Base-by-base conservation (phyloP, 2,113 vertebrate species). In the Athene cunicularia region DNA sequence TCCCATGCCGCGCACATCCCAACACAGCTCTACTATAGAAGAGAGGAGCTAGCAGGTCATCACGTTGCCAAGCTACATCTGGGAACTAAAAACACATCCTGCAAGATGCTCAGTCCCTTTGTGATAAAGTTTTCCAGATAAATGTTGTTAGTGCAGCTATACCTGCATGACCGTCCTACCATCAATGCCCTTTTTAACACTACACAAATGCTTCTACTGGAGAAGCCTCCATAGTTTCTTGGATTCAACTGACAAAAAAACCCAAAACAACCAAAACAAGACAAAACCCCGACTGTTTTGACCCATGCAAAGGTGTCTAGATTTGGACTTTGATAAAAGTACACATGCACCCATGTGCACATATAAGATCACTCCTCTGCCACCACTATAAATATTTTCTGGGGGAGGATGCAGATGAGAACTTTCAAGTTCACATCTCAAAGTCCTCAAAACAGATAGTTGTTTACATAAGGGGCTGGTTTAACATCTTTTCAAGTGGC, bases 401-500 rank as follows among this genome's bases (percentile, higher is more conserved):
- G 62, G 35, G 49, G 2, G 3, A 92, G 20, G n/a, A 89, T 2
- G 1, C 23, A 81, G 70, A 76, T 28, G 18, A 72, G 32, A 86
- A 77, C 30, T 64, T 50, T 43, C 14, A 56, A 67, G 23, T 8
- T 55, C 21, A 3, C 11, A 43, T 66, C 47, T 86, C 53, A 32
- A 73, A 71, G 41, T 58, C 32, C 32, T 81, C 45, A 59, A 58
- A 2, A 0, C 7, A 72, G n/a, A 27, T 0, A 56, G 19, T 2
- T 75, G 18, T 43, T 92, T 55, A 76, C 20, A 60, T 32, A 56
- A 81, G 17, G 20, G 7, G 19, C 14, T 81, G 39, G 71, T n/a
- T 76, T 86, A 81, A 90, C 53, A 86, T 12, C 4, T 24, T 37
- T 89, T 77, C 53, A 67, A 50, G 47, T 50, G 28, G 47, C 49